Base-by-base conservation (phyloP, 2,888 invertebrate species). In the Amphipoea oculea region DNA sequence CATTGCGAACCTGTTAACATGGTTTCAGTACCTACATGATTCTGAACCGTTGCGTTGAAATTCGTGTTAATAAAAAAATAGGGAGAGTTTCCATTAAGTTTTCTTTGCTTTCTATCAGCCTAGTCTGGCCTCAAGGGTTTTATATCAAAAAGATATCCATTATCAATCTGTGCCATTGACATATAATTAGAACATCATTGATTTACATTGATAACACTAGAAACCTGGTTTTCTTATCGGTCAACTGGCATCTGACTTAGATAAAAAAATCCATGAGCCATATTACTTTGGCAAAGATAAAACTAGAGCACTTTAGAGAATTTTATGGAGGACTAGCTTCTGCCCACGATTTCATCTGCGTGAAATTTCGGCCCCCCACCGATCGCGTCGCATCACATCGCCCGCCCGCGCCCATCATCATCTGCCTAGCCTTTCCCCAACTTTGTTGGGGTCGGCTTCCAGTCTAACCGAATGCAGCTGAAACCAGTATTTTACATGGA, bases 211-310 rank as follows among this genome's bases (percentile, higher is more conserved):
- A 81, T 83, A 67, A 54, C 60, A 77, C 6, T 29, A 51, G 57
- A 60, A 66, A 67, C 51, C 66, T 71, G 17, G 17, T 67, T 82
- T 71, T 67, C 23, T 78, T 83, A 83, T 82, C 82, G 69, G 84
- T 69, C 84, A 83, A 51, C n/a, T 40, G 17, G 11, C 2, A n/a
- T 51, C 42, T 14, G 36, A 29, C 54, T 42, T 51, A 20, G n/a
- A 36, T 2, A 0, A 42, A 81, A 72, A 66, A 45, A 20, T 1
- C 14, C 1, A 0, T 40, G 11, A 29, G 14, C n/a, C 7, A 36
- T 11, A 23, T 48, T 57, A 54, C 3, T 60, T 70, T 80, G 57
- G 45, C 3, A 40, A n/a, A 2, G 4, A 36, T 63, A 36, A 5
- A 78, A 60, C 2, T 66, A 14, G 14, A 9, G 2, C 9, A 57